A percentile compares a stretch with the other conserved stretches of the same genome.
Evolutionary conservation across 1,140 invertebrate genomes (phyloP).

Genomic region (Anastatus disparis): DNA sequence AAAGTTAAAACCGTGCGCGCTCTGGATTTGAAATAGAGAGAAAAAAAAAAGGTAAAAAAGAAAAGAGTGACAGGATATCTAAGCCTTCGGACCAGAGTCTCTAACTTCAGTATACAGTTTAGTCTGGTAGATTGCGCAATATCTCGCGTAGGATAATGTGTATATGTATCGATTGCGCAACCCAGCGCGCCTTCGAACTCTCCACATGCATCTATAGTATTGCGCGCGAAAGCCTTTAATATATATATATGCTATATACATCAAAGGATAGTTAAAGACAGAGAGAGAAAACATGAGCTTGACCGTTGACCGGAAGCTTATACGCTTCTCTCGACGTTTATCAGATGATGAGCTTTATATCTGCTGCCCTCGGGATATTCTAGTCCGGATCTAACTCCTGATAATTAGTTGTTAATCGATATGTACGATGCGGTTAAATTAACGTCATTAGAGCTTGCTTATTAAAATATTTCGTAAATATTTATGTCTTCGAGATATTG

Average conservation of each 20-base stretch:
- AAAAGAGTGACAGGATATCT: neutral
- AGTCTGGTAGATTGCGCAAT: slow-evolving; percentile 14
- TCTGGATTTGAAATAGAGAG: too few relatives aligned
- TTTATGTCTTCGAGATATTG: too few relatives aligned
- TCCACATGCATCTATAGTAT: too few relatives aligned
- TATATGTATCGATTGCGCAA: slow-evolving; percentile 10
- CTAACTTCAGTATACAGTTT: too few relatives aligned
- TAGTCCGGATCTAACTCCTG: neutral
- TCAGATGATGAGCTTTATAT: too few relatives aligned
- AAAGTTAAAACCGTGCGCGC: too few relatives aligned
- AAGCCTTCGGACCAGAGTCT: neutral
- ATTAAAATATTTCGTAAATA: too few relatives aligned
- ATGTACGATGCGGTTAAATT: too few relatives aligned
- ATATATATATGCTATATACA: neutral
- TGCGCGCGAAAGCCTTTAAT: neutral
- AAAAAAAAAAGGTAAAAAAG: neutral
- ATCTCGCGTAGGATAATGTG: neutral
- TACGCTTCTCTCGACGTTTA: slow-evolving; percentile 1
- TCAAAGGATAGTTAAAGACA: neutral
- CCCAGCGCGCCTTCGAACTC: neutral
- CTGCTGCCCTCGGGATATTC: neutral
- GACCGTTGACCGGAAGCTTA: neutral
- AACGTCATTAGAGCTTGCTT: too few relatives aligned
- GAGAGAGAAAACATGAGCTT: neutral
- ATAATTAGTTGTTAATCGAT: slow-evolving; percentile 15